Evolutionary conservation across 2,888 invertebrate species (phyloP), one percentile per base, ranked within the genome.

Genomic region (Sabellastarte sp.): DNA sequence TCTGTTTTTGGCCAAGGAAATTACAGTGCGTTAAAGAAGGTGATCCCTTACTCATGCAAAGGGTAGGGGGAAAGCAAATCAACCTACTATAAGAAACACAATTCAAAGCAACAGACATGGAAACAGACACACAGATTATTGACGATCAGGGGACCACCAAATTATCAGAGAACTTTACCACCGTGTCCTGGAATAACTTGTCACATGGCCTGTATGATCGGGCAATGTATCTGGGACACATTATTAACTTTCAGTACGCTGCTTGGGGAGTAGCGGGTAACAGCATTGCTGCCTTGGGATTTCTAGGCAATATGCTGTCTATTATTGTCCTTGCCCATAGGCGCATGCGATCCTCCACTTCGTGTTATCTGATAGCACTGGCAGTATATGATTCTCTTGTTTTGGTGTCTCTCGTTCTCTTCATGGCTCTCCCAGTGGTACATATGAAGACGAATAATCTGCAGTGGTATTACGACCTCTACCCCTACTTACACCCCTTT

Each of bases 301-400:
- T 82, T 4, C 63, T 81, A 2, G 82, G 80, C 3, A 83, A 83
- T 66, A 69, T 77, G 15, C 63, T 82, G 30, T 77, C 82, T 10
- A 78, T 81, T n/a, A 71, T 77, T n/a, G 81, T 82, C 2, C 72
- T 83, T 32, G 70, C 75, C 50, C 76, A 78, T 64, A 89, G 94
- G 62, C 94, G 95, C 85, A 96, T 97, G 96, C 89, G 93, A 77
- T 94, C 94, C 65, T 95, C 95, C 80, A 93, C 96, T 80, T 96
- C 96, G 85, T 93, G 94, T 84, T 89, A 96, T 79, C 88, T 98
- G 66, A 92, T 94, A 71, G 95, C 95, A 3, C 87, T 98, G 74
- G 96, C 97, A 30, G 89, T 93, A 75, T 95, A 94, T 85, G 98
- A 98, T 87, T 93, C 93, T 15, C 89, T 92, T 70, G 88, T 97